Evolutionary conservation across 1,140 invertebrate genomes (phyloP), one percentile per base, ranked within the genome.

Genomic region (Ceratitis capitata): DNA sequence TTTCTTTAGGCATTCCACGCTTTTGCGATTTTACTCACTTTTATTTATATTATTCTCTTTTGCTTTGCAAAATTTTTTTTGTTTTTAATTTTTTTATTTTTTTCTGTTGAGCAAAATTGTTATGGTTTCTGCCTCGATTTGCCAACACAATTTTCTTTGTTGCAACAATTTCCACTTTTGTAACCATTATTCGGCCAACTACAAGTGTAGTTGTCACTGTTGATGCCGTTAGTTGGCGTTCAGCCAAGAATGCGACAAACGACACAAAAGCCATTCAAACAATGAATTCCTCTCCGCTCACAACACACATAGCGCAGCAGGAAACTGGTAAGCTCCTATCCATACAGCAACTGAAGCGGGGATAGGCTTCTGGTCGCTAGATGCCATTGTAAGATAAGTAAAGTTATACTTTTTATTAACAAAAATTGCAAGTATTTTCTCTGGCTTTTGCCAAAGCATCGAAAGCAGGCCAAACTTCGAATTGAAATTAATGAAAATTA

Each of bases 161-260:
- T 78, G 69, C 69, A 78, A 78, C 69, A 78, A 78, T 78, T 78
- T 78, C 39, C 69, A 78, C 69, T 78, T 78, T 78, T 47, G 69
- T 47, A 47, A 23, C 69, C 39, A 78, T 78, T 78, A 45, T 45
- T 78, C 23, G 69, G 39, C 29, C 14, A 29, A 10, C 39, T 26
- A 45, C 32, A 23, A 16, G 23, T 29, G n/a, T 45, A 45, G 35
- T 74, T 56, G 51, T 56, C 51, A 56, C 4, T 42, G 69, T 23
- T 78, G 39, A 3, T 45, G 69, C n/a, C 16, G 39, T 35, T 26
- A 23, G 39, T 23, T 78, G 69, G 69, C 69, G 39, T 45, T 35
- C 42, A 45, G 69, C 69, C 69, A 78, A 78, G 39, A 45, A 78
- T 78, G 39, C 39, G 42, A 78, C 69, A 78, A 23, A 64, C 23